Conservation (phyloP, 2,888 invertebrate genomes). For the Pachliopta kotzebuea region DNA sequence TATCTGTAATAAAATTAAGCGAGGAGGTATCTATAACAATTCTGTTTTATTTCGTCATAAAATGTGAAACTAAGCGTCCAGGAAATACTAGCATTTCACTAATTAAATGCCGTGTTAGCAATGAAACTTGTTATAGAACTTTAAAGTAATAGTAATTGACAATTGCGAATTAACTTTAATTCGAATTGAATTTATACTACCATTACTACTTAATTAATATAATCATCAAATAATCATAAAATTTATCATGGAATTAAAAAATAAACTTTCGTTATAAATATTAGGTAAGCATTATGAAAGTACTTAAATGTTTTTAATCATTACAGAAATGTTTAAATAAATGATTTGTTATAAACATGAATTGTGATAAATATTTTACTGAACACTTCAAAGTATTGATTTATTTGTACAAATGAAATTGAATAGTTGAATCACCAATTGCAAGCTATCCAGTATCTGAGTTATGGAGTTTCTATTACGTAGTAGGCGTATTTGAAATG, state of each 20-base stretch:
- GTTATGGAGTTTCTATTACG: constrained; percentile 20
- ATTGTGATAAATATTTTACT: neutral
- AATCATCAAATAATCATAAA: no score
- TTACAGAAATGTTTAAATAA: no score
- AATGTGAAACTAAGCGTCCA: constrained; percentile 9
- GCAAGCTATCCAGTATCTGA: constrained; percentile 13
- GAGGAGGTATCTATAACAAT: constrained; percentile 6
- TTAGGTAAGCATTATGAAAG: no score
- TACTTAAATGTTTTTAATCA: no score
- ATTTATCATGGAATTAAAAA: no score
- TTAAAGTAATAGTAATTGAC: neutral
- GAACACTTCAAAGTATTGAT: neutral
- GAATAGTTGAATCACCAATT: constrained; percentile 14
- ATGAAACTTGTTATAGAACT: constrained; percentile 4
- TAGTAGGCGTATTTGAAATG: constrained; percentile 22
- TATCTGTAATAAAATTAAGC: neutral
- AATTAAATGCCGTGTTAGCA: constrained; percentile 20
- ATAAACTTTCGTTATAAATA: no score
- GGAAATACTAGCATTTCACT: constrained; percentile 6
- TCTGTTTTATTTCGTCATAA: constrained; percentile 20
- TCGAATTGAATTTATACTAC: neutral
- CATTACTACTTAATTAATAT: neutral
- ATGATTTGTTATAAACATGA: no score
- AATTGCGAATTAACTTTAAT: neutral
- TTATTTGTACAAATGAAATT: constrained; percentile 6